A percentile compares a stretch with the other conserved stretches of the same genome.
These are phyloP conservation scores for Albula goreensis DNA, from an alignment of 2,113 vertebrate genomes.

Conservation along the genomic window DNA sequence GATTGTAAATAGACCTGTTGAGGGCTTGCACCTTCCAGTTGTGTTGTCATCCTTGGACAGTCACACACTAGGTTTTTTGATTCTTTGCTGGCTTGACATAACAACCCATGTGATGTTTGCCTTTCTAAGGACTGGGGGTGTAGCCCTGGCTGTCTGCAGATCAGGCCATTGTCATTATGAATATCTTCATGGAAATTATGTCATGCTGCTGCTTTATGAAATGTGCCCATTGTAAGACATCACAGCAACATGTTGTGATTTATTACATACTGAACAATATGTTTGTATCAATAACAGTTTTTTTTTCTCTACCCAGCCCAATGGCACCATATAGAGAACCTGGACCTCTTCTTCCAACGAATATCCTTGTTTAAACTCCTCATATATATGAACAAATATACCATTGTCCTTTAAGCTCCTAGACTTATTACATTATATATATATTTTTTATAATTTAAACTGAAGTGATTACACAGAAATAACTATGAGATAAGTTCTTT, in stretches of 20 bases:
- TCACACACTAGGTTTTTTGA: too few species aligned
- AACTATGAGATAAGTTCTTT: neutral
- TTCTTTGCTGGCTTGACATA: too few species aligned
- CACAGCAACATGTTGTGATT: neutral
- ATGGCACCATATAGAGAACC: slow-evolving; percentile 97
- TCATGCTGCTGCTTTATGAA: neutral
- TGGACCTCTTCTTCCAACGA: slow-evolving; percentile 97
- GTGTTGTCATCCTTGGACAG: too few species aligned
- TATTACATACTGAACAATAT: neutral
- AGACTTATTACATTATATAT: neutral
- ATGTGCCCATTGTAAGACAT: neutral
- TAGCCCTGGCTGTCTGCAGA: neutral
- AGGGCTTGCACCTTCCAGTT: neutral
- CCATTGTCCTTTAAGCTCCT: neutral
- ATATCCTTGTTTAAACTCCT: slow-evolving; percentile 83
- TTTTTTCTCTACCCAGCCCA: slow-evolving; percentile 72
- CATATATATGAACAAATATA: neutral
- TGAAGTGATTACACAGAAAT: neutral
- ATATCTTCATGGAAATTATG: neutral
- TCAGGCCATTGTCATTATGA: neutral
- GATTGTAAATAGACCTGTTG: neutral
- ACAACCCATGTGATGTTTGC: neutral
- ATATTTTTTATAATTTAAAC: neutral
- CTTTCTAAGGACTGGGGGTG: neutral
- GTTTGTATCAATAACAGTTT: neutral